A percentile compares a stretch with the other conserved stretches of the same genome.
phyloP scores from a whole-genome alignment of 2,113 vertebrate genomes.

The Paedocypris sp. region DNA sequence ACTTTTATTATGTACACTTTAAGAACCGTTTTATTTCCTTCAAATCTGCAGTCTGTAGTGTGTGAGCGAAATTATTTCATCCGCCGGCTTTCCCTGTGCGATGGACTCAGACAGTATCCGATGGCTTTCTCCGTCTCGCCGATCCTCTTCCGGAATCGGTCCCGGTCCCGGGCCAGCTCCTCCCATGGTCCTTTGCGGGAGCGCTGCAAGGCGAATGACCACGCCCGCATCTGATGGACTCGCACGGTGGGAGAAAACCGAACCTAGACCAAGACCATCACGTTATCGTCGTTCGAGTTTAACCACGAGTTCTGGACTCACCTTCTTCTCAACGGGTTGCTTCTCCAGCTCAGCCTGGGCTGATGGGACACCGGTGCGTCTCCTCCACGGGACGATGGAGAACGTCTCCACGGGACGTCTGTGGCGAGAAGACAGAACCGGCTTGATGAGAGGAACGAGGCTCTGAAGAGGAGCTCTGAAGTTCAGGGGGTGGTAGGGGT shows the following conservation, averaged over 20 bases:
- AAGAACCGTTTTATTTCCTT: too few species aligned
- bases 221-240: conserved; percentile 67
- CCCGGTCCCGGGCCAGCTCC: conserved; percentile 68
- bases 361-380: background rate
- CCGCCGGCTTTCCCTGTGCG: conserved; percentile 54
- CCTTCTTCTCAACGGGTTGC: conserved; percentile 48
- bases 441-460: conserved; percentile 23
- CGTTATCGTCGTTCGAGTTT: too few species aligned
- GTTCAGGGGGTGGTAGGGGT: conserved; percentile 64
- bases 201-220: conserved; percentile 66
- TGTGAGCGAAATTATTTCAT: too few species aligned
- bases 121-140: conserved; percentile 52
- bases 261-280: conserved; percentile 68
- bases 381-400: conserved; percentile 50
- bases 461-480: conserved; percentile 52
- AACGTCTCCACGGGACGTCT: conserved; percentile 23
- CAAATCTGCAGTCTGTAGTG: too few species aligned
- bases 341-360: background rate
- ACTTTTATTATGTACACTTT: too few species aligned
- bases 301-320: conserved; percentile 13
- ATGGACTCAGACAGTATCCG: conserved; percentile 53
- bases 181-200: conserved; percentile 78
- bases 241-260: conserved; percentile 67
- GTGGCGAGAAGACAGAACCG: conserved; percentile 29
- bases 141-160: conserved; percentile 70